Base-by-base conservation (phyloP, 2,797 vertebrate species). In the Poecilia wingei region DNA sequence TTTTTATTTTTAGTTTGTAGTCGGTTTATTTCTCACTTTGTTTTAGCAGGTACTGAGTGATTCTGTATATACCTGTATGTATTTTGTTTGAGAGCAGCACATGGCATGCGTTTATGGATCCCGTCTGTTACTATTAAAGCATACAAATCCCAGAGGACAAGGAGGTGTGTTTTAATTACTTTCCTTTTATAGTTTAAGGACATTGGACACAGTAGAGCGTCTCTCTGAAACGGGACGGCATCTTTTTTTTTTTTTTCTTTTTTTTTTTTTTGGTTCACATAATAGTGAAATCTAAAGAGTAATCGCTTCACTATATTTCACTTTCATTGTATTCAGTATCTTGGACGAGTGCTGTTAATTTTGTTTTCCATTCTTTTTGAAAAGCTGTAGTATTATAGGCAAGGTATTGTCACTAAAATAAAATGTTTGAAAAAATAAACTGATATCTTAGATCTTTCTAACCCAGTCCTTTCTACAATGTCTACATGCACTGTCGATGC, bases 1-100 rank as follows among this genome's bases (percentile, higher is more conserved):
- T 93, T 94, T 81, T 88, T 88, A 87, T 93, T 94, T 96, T 93
- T 93, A 92, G 95, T 97, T 96, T 97, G 95, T 95, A 96, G 97
- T 94, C 93, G 78, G 92, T 95, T 96, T 97, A 96, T 95, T 94
- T 93, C 94, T 97, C 97, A 97, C 97, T 95, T 97, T 96, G 96
- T 98, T 98, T 98, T 98, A 98, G 97, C 97, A 98, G 98, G 98
- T 99, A 98, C 98, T 97, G 97, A 97, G 97, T 98, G 97, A 97
- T 93, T 96, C 96, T 98, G 97, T 98, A 97, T 97, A 97, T 98
- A 95, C 94, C 93, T 95, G 93, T 94, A 96, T 94, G 94, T 97
- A 96, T 96, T 74, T 95, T 96, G 97, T 92, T 97, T 97, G 96
- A 96, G 96, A 97, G 94, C 96, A 97, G 95, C 97, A 97, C 96